These are phyloP conservation scores for Ceratina calcarata DNA, from an alignment of 1,140 invertebrate genomes.

Conservation along the genomic window DNA sequence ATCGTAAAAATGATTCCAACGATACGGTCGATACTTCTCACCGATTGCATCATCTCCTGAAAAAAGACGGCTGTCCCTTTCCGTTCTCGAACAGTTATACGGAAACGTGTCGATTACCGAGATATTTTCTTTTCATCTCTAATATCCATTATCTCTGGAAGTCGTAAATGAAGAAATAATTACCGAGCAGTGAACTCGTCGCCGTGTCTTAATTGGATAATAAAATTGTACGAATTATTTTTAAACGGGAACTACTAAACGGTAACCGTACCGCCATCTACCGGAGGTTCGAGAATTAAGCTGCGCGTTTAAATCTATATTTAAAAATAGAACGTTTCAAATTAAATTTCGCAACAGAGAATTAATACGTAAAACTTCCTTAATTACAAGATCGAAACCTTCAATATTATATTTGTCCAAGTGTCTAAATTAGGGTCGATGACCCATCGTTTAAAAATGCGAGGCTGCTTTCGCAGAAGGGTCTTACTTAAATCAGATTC, in stretches of 20 bases:
- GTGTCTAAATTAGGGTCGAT: too few relatives aligned
- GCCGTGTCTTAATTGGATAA: constrained; percentile 1
- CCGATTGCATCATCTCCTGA: constrained; percentile 57
- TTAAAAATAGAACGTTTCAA: too few relatives aligned
- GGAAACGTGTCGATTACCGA: constrained; percentile 31
- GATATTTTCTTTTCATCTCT: not conserved
- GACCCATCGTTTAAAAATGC: too few relatives aligned
- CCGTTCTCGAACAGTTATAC: constrained; percentile 43
- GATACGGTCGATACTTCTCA: constrained; percentile 56
- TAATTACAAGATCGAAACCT: too few relatives aligned
- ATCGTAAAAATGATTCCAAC: not conserved
- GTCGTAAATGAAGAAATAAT: not conserved
- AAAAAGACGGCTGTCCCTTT: constrained; percentile 52
- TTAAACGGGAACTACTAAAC: not conserved
- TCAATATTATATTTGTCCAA: too few relatives aligned
- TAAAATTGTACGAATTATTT: not conserved
- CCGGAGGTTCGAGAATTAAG: too few relatives aligned
- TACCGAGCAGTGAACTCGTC: not conserved
- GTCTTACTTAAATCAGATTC: too few relatives aligned
- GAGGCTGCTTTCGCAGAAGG: too few relatives aligned
- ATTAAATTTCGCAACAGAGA: too few relatives aligned
- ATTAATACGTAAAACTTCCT: too few relatives aligned
- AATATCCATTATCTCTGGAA: too few relatives aligned
- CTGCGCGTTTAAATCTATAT: too few relatives aligned
- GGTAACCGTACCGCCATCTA: constrained; percentile 12